Conservation (phyloP, 1,140 invertebrate genomes). For the Lordiphosa stackelbergi region DNA sequence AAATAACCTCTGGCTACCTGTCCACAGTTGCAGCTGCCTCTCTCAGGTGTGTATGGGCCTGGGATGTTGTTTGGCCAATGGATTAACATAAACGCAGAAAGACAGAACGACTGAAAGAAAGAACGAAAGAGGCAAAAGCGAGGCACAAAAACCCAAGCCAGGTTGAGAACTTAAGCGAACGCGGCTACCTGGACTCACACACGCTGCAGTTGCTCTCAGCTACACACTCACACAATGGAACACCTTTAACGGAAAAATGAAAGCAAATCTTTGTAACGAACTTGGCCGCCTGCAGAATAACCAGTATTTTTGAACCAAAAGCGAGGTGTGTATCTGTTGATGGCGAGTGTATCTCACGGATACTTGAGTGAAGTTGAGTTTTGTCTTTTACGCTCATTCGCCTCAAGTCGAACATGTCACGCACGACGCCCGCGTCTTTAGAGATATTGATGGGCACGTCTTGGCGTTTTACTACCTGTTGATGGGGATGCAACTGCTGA, state of each 20-base stretch:
- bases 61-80: constrained; percentile 44
- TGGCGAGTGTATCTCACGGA: constrained; percentile 16
- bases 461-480: constrained; percentile 73
- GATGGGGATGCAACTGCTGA: constrained; percentile 49
- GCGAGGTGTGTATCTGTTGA: constrained; percentile 60
- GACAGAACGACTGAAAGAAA: constrained; percentile 10
- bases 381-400: constrained; percentile 8
- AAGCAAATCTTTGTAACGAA: constrained; percentile 73
- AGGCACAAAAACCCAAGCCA: constrained; percentile 40
- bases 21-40: constrained; percentile 60
- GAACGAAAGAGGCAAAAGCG: constrained; percentile 7
- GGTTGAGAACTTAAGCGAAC: constrained; percentile 30
- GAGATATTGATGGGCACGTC: constrained; percentile 61
- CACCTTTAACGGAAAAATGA: constrained; percentile 68
- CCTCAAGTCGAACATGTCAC: constrained; percentile 44
- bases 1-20: constrained; percentile 71
- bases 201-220: constrained; percentile 13
- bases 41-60: constrained; percentile 54
- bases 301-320: constrained; percentile 58
- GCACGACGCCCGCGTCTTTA: constrained; percentile 39
- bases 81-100: constrained; percentile 57
- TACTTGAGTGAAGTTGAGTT: constrained; percentile 45
- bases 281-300: constrained; percentile 53
- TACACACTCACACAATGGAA: constrained; percentile 17
- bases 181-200: constrained; percentile 40